phyloP scores from a whole-genome alignment of 2,888 invertebrate genomes.

The Habrosyne pyritoides region DNA sequence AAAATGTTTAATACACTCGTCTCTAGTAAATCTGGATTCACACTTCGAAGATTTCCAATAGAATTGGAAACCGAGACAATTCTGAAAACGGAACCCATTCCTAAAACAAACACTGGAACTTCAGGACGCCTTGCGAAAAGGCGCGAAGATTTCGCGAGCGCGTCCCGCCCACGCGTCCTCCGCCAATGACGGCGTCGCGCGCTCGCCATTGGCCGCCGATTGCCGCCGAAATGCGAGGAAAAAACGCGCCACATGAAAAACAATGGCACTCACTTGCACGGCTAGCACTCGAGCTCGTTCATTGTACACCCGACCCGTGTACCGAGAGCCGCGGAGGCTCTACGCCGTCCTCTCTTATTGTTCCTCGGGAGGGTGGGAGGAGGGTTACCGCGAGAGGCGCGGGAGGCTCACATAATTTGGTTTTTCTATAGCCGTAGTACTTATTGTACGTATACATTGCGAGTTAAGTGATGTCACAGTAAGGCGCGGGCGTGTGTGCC shows the following conservation, averaged over 20 bases:
- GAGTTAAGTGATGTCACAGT: slow-evolving; percentile 44
- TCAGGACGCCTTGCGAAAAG: slow-evolving; percentile 49
- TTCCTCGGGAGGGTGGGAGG: not conserved
- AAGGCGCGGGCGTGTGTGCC: slow-evolving; percentile 33
- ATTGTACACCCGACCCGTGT: slow-evolving; percentile 44
- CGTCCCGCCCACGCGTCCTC: slow-evolving; percentile 53
- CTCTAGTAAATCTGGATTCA: not conserved
- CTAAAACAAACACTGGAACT: slow-evolving; percentile 53
- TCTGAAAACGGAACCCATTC: slow-evolving; percentile 51
- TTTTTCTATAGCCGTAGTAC: slow-evolving; percentile 20
- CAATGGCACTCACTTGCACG: slow-evolving; percentile 73
- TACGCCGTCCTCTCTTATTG: not conserved
- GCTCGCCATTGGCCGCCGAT: slow-evolving; percentile 58
- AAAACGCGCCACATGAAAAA: slow-evolving; percentile 66
- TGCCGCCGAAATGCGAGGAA: slow-evolving; percentile 53
- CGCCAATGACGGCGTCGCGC: slow-evolving; percentile 57
- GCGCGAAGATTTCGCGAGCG: slow-evolving; percentile 53
- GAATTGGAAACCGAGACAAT: slow-evolving; percentile 23
- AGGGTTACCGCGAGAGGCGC: not conserved
- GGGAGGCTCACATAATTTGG: not conserved
- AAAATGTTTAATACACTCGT: no score
- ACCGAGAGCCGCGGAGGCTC: slow-evolving; percentile 30
- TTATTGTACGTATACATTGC: slow-evolving; percentile 38
- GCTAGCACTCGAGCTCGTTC: slow-evolving; percentile 49
- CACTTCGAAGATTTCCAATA: no score